These are phyloP conservation scores for Takifugu rubripes DNA, from an alignment of 2,797 vertebrate species.

Conservation along the genomic window DNA sequence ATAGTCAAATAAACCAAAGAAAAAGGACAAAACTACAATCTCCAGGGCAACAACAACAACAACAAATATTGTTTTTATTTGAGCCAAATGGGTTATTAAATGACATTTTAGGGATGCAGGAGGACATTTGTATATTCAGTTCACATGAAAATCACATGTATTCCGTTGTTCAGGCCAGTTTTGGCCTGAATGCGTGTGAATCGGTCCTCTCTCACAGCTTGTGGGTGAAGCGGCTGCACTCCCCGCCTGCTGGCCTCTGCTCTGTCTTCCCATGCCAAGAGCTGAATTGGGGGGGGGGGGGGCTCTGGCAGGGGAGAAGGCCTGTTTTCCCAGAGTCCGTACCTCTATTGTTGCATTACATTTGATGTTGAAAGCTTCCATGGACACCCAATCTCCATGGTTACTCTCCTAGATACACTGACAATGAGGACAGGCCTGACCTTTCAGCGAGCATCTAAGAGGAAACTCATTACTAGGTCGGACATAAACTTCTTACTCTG, in stretches of 20 bases:
- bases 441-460: conserved; percentile 9
- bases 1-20: too few species aligned
- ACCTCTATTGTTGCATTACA: conserved; percentile 48
- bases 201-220: conserved; percentile 17
- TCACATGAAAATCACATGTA: too few species aligned
- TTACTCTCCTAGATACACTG: conserved; percentile 34
- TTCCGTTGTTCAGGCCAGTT: too few species aligned
- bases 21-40: too few species aligned
- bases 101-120: too few species aligned
- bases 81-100: too few species aligned
- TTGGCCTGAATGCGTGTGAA: conserved; percentile 28
- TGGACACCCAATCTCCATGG: conserved; percentile 27
- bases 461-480: not conserved
- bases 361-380: conserved; percentile 40
- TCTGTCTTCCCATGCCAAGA: conserved; percentile 50
- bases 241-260: conserved; percentile 34
- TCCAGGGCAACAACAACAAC: too few species aligned
- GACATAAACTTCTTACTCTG: not conserved
- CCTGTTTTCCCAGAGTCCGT: conserved; percentile 46
- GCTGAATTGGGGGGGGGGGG: conserved; percentile 37
- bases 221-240: conserved; percentile 20
- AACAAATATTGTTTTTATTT: too few species aligned
- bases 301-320: conserved; percentile 42
- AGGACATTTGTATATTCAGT: too few species aligned
- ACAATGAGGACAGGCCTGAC: conserved; percentile 6